These are phyloP conservation scores for Grus americana DNA, from an alignment of 2,113 vertebrate species.

Conservation along the genomic window DNA sequence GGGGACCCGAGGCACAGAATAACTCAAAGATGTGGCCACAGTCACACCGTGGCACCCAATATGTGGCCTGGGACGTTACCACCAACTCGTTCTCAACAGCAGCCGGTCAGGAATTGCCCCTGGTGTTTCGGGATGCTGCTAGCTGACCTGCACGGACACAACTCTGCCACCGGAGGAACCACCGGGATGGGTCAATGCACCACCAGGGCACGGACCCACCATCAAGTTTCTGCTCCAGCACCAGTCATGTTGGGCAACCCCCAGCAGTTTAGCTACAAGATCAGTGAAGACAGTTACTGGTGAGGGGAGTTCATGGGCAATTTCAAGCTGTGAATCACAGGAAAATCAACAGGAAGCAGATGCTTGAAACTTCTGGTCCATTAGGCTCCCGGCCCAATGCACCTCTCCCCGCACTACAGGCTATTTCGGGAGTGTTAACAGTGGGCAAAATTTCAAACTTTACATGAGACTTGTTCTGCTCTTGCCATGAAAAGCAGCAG, in stretches of 20 bases:
- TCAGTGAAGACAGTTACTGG: background rate
- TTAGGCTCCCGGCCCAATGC: background rate
- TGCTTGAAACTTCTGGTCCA: background rate
- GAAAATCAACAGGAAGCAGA: background rate
- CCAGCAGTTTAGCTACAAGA: background rate
- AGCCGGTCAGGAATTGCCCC: background rate
- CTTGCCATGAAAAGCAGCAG: background rate
- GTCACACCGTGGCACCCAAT: fast-evolving
- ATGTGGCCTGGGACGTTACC: background rate
- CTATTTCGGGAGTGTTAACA: background rate
- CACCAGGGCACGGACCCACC: fast-evolving
- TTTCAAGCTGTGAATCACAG: background rate
- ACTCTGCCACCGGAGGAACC: background rate
- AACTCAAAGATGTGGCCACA: background rate
- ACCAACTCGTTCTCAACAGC: background rate
- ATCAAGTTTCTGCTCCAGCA: background rate
- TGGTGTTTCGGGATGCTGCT: background rate
- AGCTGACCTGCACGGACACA: background rate
- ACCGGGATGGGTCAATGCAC: fast-evolving
- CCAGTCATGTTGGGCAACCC: background rate
- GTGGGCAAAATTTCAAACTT: background rate
- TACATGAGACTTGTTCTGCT: background rate
- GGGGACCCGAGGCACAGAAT: background rate
- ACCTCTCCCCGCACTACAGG: background rate
- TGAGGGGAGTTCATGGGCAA: background rate